phyloP scores from a whole-genome alignment of 1,140 invertebrate genomes.

The Brachionus calyciflorus region DNA sequence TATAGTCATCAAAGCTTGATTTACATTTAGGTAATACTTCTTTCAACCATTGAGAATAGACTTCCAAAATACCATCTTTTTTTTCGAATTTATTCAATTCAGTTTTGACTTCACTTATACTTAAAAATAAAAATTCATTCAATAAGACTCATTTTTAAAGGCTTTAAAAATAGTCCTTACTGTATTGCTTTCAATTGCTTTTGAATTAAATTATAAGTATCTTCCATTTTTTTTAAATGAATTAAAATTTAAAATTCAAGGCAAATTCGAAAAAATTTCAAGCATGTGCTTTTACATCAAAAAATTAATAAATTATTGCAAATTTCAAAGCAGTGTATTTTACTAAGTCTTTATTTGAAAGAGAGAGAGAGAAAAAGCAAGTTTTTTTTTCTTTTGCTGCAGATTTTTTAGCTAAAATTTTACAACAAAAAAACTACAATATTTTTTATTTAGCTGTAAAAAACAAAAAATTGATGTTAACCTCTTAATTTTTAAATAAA shows the following conservation, averaged over 20 bases:
- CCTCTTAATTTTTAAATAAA: neutral
- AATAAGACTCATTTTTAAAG: neutral
- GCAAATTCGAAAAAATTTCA: too few species aligned
- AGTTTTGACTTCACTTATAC: neutral
- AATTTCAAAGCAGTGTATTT: too few species aligned
- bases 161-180: neutral
- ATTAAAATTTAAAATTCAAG: too few species aligned
- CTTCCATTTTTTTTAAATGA: neutral
- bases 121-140: neutral
- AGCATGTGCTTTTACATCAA: too few species aligned
- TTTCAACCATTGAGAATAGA: neutral
- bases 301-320: slow-evolving; percentile 19
- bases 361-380: too few species aligned
- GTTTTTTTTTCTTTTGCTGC: too few species aligned
- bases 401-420: too few species aligned
- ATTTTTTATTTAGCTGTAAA: too few species aligned
- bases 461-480: too few species aligned
- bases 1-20: slow-evolving; percentile 7
- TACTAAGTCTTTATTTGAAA: too few species aligned
- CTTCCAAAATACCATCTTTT: slow-evolving; percentile 22
- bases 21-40: slow-evolving; percentile 11
- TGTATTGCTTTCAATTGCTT: slow-evolving; percentile 21
- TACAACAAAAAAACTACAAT: too few species aligned
- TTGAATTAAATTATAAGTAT: too few species aligned
- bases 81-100: slow-evolving; percentile 11